Base-by-base conservation (phyloP, 2,113 vertebrate species). In the Elephantulus edwardii region DNA sequence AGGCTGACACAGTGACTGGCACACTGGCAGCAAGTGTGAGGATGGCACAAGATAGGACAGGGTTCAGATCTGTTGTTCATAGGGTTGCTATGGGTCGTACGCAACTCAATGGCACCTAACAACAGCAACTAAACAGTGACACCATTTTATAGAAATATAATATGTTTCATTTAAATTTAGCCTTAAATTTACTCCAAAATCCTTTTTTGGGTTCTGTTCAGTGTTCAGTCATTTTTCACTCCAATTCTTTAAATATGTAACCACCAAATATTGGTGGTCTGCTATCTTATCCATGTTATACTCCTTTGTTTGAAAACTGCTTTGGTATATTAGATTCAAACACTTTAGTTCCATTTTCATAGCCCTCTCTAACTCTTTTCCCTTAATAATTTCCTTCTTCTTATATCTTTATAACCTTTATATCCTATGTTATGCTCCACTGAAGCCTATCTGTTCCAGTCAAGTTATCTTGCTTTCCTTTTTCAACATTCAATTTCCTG, bases 401-500 rank as follows among this genome's bases (percentile, higher is more conserved):
- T 22, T 30, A 1, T 68, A 35, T 70, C 85, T 93, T 70, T 76
- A 58, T 71, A 82, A 71, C 56, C 50, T 87, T 68, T 78, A 74
- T 30, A 70, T 40, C 46, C 50, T 75, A 44, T 80, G 33, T 75
- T 64, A 54, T 82, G 30, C 17, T 82, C 44, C 16, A 20, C 7
- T 28, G 62, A 28, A 89, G 62, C 58, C 50, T 93, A 42, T 74
- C 68, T 79, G 14, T 71, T 89, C 38, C 28, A 81, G 71, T 66
- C 79, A 76, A 82, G 79, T 17, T 35, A 10, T 74, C 50, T 81
- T 88, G 74, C 83, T 88, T 94, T 91, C 75, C 74, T 77, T 92
- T 88, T 50, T 85, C 86, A 89, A 82, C 84, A 89, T 87, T 91
- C 62, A 89, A 38, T 85, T 94, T 94, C 81, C 76, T 92, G 78